Evolutionary conservation across 1,140 invertebrate genomes (phyloP).

Genomic region (Muscidifurax raptorellus): DNA sequence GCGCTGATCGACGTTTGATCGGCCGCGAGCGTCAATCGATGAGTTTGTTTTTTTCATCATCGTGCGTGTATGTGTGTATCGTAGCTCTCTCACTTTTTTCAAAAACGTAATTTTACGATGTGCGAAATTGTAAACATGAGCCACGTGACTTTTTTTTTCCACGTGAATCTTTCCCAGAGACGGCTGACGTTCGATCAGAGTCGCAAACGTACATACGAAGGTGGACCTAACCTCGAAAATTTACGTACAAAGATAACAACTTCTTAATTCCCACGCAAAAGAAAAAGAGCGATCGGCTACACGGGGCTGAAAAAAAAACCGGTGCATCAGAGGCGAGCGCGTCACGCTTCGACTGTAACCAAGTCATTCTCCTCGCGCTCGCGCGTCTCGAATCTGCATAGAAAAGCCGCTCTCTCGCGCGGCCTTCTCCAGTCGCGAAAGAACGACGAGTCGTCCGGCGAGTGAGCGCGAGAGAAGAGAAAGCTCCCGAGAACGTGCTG

Average conservation of each 20-base stretch:
- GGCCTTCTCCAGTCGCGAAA: slow-evolving; percentile 15
- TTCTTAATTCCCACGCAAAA: neutral
- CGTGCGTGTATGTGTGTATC: neutral
- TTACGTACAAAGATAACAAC: neutral
- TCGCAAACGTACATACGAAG: too few relatives aligned
- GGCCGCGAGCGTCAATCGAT: neutral
- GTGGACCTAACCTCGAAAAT: neutral
- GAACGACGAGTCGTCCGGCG: neutral
- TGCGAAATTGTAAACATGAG: neutral
- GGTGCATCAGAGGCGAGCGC: neutral
- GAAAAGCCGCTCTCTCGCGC: slow-evolving; percentile 38
- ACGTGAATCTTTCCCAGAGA: neutral
- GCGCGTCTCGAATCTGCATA: slow-evolving; percentile 41
- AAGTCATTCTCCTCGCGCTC: slow-evolving; percentile 45
- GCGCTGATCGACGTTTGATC: neutral
- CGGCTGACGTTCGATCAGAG: too few relatives aligned
- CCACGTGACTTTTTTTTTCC: slow-evolving; percentile 1
- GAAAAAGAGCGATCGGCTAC: neutral
- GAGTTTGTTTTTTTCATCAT: neutral
- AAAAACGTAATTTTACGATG: neutral
- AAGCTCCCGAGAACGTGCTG: slow-evolving; percentile 43
- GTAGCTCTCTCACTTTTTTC: neutral
- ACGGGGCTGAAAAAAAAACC: neutral
- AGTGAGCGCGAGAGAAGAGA: slow-evolving; percentile 35
- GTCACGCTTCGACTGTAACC: slow-evolving; percentile 43